Base-by-base conservation (phyloP, 1,140 invertebrate genomes). In the Pemphigus obesinymphae region DNA sequence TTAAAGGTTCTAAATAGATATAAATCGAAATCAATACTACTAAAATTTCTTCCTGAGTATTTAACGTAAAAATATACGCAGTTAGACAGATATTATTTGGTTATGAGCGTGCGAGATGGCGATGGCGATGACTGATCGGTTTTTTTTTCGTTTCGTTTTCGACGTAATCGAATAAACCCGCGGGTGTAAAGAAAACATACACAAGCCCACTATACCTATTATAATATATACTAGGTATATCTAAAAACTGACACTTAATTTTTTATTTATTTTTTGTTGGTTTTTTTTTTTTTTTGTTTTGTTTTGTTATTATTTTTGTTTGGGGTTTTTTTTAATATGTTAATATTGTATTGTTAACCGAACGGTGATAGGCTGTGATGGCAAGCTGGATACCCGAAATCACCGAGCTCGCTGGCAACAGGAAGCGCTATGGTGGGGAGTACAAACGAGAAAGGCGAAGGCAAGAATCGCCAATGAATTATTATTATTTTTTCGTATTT, bases 311-410 rank as follows among this genome's bases (percentile, higher is more conserved):
- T 20, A 29, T 53, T 55, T 78, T 80, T 29, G 17, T 61, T 61
- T 78, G 11, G 73, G 75, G 37, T 58, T 80, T 58, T 80, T 80
- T 80, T 63, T 80, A 80, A 80, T 80, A 58, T 80, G 31, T 80
- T 80, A 80, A 80, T 80, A 40, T 80, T 80, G 76, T 80, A 43
- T 80, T 80, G 76, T 80, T 80, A 43, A 80, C 76, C 76, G 76
- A 80, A 80, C 76, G 76, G 76, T 80, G 76, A 82, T 85, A 96
- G 94, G 95, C 94, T 91, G 94, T 98, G 92, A 98, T 98, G 93
- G 96, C 96, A 90, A 97, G 95, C 92, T 97, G 95, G 94, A 97
- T 98, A 90, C 97, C 97, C 88, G 97, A 98, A 93, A 98, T 98
- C 91, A 96, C 95, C 89, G 96, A 97, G 91, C 94, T 98, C 90